Conservation (phyloP, 2,113 vertebrate genomes). For the Pavo muticus region DNA sequence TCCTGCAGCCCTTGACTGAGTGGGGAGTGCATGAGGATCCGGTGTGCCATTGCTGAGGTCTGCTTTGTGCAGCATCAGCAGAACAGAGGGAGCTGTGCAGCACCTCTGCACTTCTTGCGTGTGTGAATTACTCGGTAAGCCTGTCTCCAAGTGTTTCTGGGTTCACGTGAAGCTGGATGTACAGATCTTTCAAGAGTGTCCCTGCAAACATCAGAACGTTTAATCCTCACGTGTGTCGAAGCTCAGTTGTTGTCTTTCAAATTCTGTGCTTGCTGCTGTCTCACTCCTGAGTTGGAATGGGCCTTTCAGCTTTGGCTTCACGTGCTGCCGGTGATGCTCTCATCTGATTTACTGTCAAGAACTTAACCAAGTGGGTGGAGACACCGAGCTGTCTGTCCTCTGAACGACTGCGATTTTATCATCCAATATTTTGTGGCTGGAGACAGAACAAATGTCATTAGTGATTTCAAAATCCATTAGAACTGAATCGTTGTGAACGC, state of each 20-base stretch:
- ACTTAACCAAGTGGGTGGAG: background rate
- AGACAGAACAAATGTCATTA: background rate
- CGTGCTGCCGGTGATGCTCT: background rate
- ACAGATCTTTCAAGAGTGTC: background rate
- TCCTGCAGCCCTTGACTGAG: background rate
- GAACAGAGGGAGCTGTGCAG: background rate
- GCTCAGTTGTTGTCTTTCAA: background rate
- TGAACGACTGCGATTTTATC: background rate
- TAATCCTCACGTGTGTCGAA: background rate
- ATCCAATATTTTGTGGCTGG: background rate
- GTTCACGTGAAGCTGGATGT: rapidly evolving
- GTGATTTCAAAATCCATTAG: background rate
- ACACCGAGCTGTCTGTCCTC: background rate
- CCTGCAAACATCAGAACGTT: background rate
- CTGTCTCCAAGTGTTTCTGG: background rate
- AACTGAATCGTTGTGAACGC: rapidly evolving
- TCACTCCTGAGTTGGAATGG: background rate
- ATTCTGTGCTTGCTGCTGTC: background rate
- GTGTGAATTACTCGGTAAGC: background rate
- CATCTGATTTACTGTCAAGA: background rate
- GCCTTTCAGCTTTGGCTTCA: background rate
- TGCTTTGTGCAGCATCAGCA: background rate
- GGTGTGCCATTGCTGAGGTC: rapidly evolving
- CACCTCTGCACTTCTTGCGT: rapidly evolving
- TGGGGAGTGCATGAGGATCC: background rate